Base-by-base conservation (phyloP, 1,140 invertebrate species). In the Drosophila orena region DNA sequence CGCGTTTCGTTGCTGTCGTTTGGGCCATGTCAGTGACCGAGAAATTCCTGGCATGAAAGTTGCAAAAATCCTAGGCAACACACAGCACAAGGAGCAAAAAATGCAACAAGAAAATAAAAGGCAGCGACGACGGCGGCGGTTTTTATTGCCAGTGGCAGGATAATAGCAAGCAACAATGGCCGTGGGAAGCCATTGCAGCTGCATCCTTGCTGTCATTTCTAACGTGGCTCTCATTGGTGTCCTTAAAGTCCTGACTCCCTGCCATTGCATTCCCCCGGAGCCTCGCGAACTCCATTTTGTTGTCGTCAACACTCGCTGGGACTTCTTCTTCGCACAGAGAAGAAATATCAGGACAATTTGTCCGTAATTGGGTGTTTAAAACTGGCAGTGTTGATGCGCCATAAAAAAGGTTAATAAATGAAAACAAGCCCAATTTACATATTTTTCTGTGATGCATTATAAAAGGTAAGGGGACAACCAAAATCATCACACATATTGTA, bases 11-110 rank as follows among this genome's bases (percentile, higher is more conserved):
- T 49, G 64, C 62, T 47, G 62, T 69, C 42, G 61, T 71, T 71
- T 52, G 68, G 65, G 52, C 50, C 68, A 89, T 89, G 84, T 89
- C 84, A 89, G 56, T 89, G 84, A 89, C 84, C 84, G 84, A 89
- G 83, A 89, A 88, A 77, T 89, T 85, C 77, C 65, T 69, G 76
- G 71, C 65, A 83, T 81, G 62, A 74, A 75, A 77, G 73, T 66
- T 75, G 78, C 42, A 75, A 58, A 75, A 76, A 77, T 77, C 61
- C 42, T 69, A 60, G 68, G 61, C 71, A 43, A 35, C 54, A 69
- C 71, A 74, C 65, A 76, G 38, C 27, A 24, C 3, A 35, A 35
- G 8, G 11, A 35, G 1, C 8, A 35, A 37, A 37, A 37, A 20
- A 54, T 17, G 22, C 30, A 20, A 37, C 37, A 50, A 44, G 37